phyloP scores from a whole-genome alignment of 2,113 vertebrate genomes.

The Desmodus rotundus region DNA sequence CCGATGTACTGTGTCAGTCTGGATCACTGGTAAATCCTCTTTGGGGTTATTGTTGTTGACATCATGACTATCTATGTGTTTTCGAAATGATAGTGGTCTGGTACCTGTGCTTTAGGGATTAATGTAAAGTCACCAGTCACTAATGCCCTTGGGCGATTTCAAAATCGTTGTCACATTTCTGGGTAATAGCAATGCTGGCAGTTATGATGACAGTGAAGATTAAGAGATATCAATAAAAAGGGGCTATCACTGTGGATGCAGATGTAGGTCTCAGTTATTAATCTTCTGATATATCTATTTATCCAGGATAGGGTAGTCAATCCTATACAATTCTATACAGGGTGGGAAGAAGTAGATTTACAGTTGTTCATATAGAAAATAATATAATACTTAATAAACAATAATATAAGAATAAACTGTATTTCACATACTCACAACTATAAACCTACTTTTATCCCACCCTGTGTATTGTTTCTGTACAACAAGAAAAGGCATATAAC shows the following conservation, averaged over 20 bases:
- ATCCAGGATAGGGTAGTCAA: background rate
- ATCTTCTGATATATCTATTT: background rate
- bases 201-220: background rate
- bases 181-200: background rate
- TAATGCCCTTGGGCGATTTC: background rate
- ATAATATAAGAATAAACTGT: background rate
- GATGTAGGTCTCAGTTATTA: background rate
- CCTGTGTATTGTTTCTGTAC: background rate
- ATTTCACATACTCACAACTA: background rate
- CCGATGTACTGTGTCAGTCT: background rate
- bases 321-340: background rate
- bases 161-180: background rate
- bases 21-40: background rate
- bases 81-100: background rate
- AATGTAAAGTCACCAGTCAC: background rate
- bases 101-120: background rate
- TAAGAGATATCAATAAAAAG: background rate
- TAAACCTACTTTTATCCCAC: background rate
- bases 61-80: background rate
- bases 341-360: background rate
- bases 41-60: slow-evolving; percentile 11
- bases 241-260: background rate
- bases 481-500: background rate
- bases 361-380: background rate
- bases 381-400: background rate